Percentiles rank a stretch among this genome's conserved stretches.
phyloP scores from a whole-genome alignment of 2,888 invertebrate genomes.

The Cylindroiulus punctatus region DNA sequence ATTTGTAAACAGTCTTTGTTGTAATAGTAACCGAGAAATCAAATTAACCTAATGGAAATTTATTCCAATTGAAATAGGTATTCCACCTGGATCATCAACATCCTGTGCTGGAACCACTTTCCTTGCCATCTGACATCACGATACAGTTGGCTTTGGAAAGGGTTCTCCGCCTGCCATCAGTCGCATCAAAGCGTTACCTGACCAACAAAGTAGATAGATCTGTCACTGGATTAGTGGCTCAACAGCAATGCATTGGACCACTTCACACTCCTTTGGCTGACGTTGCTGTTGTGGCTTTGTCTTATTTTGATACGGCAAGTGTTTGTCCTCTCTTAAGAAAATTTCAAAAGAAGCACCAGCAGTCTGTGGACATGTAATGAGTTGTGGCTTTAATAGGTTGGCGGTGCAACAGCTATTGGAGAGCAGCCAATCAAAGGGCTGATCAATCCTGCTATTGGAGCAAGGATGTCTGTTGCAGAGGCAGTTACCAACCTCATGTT shows the following conservation, averaged over 20 bases:
- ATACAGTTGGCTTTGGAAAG: constrained; percentile 7
- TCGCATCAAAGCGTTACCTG: constrained; percentile 93
- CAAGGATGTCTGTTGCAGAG: constrained; percentile 93
- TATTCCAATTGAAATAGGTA: constrained; percentile 66
- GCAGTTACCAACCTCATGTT: constrained; percentile 91
- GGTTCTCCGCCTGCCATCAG: constrained; percentile 77
- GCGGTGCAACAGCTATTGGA: constrained; percentile 94
- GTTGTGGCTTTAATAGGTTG: constrained; percentile 69
- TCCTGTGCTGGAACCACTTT: constrained; percentile 66
- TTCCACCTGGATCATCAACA: constrained; percentile 73
- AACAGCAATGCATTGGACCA: constrained; percentile 98
- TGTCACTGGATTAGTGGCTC: constrained; percentile 93
- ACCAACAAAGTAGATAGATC: constrained; percentile 96
- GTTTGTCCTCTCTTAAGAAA: not conserved
- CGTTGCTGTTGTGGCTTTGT: constrained; percentile 87
- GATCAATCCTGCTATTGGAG: constrained; percentile 84
- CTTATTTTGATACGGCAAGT: constrained; percentile 78
- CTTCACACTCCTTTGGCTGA: constrained; percentile 95
- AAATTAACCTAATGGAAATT: not conserved
- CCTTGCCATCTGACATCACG: constrained; percentile 48
- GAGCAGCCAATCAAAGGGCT: constrained; percentile 96
- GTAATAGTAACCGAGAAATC: too few species aligned
- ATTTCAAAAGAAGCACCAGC: not conserved
- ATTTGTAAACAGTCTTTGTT: not conserved
- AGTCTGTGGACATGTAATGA: not conserved